These are phyloP conservation scores for Syngnathus typhle DNA, from an alignment of 2,113 vertebrate genomes.

Conservation along the genomic window DNA sequence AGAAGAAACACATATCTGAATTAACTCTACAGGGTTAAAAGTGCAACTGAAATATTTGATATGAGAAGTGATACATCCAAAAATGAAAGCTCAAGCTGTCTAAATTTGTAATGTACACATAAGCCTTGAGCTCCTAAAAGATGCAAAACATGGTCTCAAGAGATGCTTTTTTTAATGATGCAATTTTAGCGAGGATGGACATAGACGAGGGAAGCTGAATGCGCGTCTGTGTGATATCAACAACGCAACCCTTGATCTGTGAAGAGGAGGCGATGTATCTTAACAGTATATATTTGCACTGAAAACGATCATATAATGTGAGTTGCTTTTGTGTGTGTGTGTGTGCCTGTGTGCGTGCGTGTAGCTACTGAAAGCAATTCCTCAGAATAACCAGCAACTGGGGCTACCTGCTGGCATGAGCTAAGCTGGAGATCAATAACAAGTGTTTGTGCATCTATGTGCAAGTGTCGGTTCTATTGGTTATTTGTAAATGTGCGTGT, in stretches of 20 bases:
- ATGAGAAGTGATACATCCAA: not conserved
- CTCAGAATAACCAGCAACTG: slow-evolving; percentile 65
- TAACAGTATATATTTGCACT: slow-evolving; percentile 64
- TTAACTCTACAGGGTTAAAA: not conserved
- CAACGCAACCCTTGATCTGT: slow-evolving; percentile 58
- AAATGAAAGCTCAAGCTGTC: not conserved
- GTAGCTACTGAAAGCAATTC: slow-evolving; percentile 58
- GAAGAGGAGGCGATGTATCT: slow-evolving; percentile 63
- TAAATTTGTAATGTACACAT: not conserved
- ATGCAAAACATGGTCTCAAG: not conserved
- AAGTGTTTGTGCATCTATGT: slow-evolving; percentile 57
- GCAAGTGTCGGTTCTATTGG: slow-evolving; percentile 54
- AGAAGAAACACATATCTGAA: not conserved
- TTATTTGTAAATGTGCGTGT: slow-evolving; percentile 41
- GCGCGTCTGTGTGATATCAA: slow-evolving; percentile 40
- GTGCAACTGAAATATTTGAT: not conserved
- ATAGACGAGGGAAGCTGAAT: slow-evolving; percentile 19
- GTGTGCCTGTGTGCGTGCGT: slow-evolving; percentile 22
- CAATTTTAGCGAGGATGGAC: slow-evolving; percentile 19
- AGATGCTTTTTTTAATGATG: not conserved
- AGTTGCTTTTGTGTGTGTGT: slow-evolving; percentile 25
- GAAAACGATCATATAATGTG: slow-evolving; percentile 53
- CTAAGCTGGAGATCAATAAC: slow-evolving; percentile 67
- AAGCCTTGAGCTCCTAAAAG: not conserved
- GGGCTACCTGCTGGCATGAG: slow-evolving; percentile 69